Percentiles rank a stretch among this genome's conserved stretches.
These are phyloP conservation scores for Eudemis profundana DNA, from an alignment of 2,888 invertebrate genomes.

Conservation along the genomic window DNA sequence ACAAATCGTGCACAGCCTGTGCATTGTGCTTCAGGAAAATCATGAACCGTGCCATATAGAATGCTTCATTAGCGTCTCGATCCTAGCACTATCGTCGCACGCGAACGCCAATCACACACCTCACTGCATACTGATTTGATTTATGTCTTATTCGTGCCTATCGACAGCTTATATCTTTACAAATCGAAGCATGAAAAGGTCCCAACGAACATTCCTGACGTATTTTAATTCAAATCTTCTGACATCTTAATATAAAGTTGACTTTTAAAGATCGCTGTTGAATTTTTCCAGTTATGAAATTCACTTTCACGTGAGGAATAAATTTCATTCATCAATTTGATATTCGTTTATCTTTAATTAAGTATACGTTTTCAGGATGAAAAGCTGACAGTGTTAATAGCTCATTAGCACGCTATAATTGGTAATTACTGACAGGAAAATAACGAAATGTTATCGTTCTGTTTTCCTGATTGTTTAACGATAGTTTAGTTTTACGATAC, in stretches of 20 bases:
- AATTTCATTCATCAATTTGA: not conserved
- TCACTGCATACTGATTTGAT: constrained; percentile 41
- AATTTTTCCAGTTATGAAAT: not conserved
- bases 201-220: not conserved
- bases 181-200: constrained; percentile 11
- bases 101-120: constrained; percentile 25
- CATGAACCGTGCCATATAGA: not conserved
- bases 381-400: not conserved
- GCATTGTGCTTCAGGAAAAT: too few relatives aligned
- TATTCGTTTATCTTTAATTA: constrained; percentile 5
- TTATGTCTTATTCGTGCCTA: constrained; percentile 35
- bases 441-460: not conserved
- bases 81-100: constrained; percentile 3
- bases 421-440: constrained; percentile 7
- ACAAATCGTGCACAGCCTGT: too few relatives aligned
- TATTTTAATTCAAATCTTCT: constrained; percentile 10
- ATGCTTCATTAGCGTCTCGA: not conserved
- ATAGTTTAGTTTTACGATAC: not conserved
- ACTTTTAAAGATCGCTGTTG: not conserved
- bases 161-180: constrained; percentile 1
- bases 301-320: constrained; percentile 23
- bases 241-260: not conserved
- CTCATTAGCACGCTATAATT: constrained; percentile 9
- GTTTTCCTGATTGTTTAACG: not conserved
- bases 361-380: constrained; percentile 14